phyloP scores from a whole-genome alignment of 92 coral and sea anemone genomes.

The Parazoanthus swiftii region DNA sequence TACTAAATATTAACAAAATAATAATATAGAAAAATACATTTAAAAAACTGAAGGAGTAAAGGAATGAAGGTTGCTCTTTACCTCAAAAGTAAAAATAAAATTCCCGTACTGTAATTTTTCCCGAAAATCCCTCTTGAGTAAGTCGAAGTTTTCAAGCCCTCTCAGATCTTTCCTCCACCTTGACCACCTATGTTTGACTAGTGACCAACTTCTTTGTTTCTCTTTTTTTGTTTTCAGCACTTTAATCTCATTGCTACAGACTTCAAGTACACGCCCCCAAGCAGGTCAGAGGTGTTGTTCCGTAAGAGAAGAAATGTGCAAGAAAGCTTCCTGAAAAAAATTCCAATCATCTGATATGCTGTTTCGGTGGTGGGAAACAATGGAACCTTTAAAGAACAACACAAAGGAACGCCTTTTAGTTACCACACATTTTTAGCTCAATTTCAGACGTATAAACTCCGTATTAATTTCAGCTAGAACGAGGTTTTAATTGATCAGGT shows the following conservation, averaged over 20 bases:
- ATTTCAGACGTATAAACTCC: not conserved
- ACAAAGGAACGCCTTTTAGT: not conserved
- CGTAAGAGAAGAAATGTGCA: conserved; percentile 35
- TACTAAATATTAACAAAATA: no score
- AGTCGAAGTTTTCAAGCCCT: not conserved
- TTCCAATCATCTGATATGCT: conserved; percentile 12
- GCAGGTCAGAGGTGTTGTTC: conserved; percentile 11
- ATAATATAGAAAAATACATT: no score
- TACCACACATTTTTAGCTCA: not conserved
- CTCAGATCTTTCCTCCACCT: not conserved
- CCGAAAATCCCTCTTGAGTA: not conserved
- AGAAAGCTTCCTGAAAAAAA: conserved; percentile 1
- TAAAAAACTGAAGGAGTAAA: no score
- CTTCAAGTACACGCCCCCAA: conserved; percentile 58
- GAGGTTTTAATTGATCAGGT: no score
- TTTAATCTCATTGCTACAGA: conserved; percentile 76
- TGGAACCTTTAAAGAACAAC: no score
- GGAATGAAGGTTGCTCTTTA: no score
- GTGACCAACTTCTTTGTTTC: not conserved
- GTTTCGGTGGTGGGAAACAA: not conserved
- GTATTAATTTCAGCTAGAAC: no score
- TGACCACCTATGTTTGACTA: not conserved
- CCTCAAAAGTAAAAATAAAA: no score
- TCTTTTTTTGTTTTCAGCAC: conserved; percentile 49
- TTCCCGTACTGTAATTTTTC: not conserved